A percentile compares a stretch with the other conserved stretches of the same genome.
Evolutionary conservation across 1,140 invertebrate genomes (phyloP).

Genomic region (Aphidius ervi): DNA sequence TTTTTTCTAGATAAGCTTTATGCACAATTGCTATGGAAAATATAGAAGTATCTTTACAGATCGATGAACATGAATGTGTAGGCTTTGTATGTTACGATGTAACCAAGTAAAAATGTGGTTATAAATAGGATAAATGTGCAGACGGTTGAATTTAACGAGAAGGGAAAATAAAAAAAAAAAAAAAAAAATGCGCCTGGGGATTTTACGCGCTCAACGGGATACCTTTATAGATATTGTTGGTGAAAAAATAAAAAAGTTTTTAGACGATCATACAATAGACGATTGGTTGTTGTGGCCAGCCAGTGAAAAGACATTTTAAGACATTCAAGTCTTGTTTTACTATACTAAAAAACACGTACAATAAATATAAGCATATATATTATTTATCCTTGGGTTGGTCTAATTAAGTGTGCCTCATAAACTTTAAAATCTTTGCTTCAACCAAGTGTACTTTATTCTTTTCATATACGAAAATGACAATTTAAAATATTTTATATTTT

Average conservation of each 20-base stretch:
- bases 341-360: background rate
- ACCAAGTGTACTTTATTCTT: background rate
- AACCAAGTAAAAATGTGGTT: constrained; percentile 3
- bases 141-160: constrained; percentile 16
- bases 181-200: constrained; percentile 1
- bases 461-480: too few relatives aligned
- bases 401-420: constrained; percentile 2
- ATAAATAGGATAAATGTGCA: constrained; percentile 4
- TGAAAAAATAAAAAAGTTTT: background rate
- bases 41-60: constrained; percentile 10
- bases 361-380: background rate
- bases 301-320: background rate
- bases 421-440: constrained; percentile 9
- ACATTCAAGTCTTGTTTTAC: background rate
- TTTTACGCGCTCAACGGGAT: constrained; percentile 18
- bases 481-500: too few relatives aligned
- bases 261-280: constrained; percentile 1
- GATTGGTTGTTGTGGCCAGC: constrained; percentile 16
- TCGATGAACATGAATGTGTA: constrained; percentile 15
- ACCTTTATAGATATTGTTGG: constrained; percentile 17
- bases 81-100: constrained; percentile 9
- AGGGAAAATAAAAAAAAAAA: background rate
- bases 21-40: too few relatives aligned
- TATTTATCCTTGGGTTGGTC: too few relatives aligned
- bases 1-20: too few relatives aligned